phyloP scores from a whole-genome alignment of 2,888 invertebrate genomes.

The Shargacucullia verbasci region DNA sequence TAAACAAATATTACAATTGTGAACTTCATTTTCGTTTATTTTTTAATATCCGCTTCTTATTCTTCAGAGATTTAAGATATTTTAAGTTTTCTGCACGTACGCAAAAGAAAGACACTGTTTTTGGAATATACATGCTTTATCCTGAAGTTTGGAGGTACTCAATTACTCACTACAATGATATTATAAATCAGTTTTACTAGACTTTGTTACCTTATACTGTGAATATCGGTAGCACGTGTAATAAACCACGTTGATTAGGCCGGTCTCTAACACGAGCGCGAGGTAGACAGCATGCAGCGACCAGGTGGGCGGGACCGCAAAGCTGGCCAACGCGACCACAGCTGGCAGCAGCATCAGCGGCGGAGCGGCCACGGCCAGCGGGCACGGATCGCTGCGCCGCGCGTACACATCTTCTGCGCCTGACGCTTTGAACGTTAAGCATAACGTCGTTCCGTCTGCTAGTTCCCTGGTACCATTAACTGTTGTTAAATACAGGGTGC shows the following conservation, averaged over 20 bases:
- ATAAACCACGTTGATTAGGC: conserved; percentile 76
- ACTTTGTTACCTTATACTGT: conserved; percentile 76
- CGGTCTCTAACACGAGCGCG: conserved; percentile 75
- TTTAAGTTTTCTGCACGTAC: no score
- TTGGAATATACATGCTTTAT: no score
- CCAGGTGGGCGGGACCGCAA: conserved; percentile 77
- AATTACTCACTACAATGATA: no score
- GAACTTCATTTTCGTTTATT: no score
- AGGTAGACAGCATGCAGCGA: conserved; percentile 76
- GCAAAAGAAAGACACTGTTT: no score
- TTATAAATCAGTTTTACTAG: no score
- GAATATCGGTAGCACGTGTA: conserved; percentile 75
- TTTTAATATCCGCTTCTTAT: no score
- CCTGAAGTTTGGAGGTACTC: no score
- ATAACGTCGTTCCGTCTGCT: conserved; percentile 79
- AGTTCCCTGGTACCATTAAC: conserved; percentile 72
- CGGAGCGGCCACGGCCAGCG: conserved; percentile 76
- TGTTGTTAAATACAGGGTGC: not conserved
- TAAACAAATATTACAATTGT: no score
- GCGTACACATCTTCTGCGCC: conserved; percentile 76
- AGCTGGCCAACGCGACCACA: conserved; percentile 74
- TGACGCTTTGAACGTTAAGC: conserved; percentile 77
- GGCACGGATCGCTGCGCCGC: conserved; percentile 75
- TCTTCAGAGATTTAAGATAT: no score
- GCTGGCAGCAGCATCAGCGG: conserved; percentile 84